Evolutionary conservation across 2,113 vertebrate species (phyloP).

Genomic region (Bos taurus): ARS-UCD2.0 NC_037342.1:30309001-30309500

Average conservation of each 20-base stretch:
- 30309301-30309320: constrained; percentile 55
- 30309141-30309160: neutral
- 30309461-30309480: neutral
- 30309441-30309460: neutral
- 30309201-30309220: constrained; percentile 72
- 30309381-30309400: neutral
- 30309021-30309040: neutral
- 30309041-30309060: neutral
- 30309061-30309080: constrained; percentile 30
- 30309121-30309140: constrained; percentile 67
- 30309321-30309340: constrained; percentile 10
- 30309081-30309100: constrained; percentile 76
- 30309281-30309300: constrained; percentile 67
- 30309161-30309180: constrained; percentile 66
- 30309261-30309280: constrained; percentile 36
- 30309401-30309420: neutral
- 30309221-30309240: constrained; percentile 56
- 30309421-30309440: neutral
- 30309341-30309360: constrained; percentile 16
- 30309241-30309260: constrained; percentile 62
- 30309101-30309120: constrained; percentile 78
- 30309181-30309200: constrained; percentile 69
- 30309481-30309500: neutral
- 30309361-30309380: neutral
- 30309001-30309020: accelerated